Conservation (phyloP, 2,797 vertebrate genomes). For the Erithacus rubecula region DNA sequence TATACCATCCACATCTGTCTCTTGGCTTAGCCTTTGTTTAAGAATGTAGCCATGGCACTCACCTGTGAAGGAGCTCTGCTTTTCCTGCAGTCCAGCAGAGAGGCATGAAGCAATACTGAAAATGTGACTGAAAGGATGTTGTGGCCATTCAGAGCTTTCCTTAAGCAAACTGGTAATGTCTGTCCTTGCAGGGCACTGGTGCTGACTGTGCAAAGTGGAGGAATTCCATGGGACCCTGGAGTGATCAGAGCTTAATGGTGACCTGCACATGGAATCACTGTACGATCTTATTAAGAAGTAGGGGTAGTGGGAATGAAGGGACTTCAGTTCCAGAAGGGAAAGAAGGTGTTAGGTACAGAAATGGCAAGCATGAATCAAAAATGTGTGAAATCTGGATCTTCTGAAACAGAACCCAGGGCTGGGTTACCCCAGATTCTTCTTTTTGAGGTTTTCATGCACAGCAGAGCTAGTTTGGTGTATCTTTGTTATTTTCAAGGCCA, state of each 20-base stretch:
- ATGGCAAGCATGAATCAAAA: accelerated
- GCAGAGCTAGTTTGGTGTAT: not conserved
- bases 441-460: not conserved
- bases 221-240: not conserved
- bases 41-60: not conserved
- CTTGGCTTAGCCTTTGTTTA: not conserved
- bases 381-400: not conserved
- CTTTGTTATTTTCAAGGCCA: not conserved
- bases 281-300: not conserved
- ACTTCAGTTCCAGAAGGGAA: not conserved
- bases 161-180: not conserved
- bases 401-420: not conserved
- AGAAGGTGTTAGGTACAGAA: not conserved
- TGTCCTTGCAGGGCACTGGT: not conserved
- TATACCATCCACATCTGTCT: not conserved
- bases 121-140: not conserved
- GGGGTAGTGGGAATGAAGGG: not conserved
- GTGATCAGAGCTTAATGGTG: not conserved
- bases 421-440: not conserved
- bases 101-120: not conserved
- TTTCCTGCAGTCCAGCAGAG: not conserved
- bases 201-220: not conserved
- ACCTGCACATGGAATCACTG: not conserved
- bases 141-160: not conserved
- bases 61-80: not conserved